These are phyloP conservation scores for Pseudomyrmex cubaensis DNA, from an alignment of 1,140 invertebrate genomes.

Conservation along the genomic window DNA sequence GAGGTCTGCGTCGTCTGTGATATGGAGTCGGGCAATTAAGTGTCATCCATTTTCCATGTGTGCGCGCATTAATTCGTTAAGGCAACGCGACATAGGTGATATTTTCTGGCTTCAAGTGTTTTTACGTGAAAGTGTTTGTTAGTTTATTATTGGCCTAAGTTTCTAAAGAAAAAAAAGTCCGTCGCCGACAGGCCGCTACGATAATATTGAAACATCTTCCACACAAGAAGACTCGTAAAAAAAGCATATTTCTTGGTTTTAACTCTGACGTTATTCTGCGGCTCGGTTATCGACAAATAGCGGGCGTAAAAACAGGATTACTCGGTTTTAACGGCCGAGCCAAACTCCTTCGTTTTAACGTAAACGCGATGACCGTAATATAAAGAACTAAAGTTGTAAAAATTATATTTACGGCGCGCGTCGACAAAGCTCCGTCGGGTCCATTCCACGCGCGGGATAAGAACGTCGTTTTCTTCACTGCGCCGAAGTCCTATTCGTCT, in stretches of 20 bases:
- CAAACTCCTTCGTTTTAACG: not conserved
- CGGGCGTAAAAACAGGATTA: conserved; percentile 39
- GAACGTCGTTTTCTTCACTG: not conserved
- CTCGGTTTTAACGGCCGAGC: conserved; percentile 39
- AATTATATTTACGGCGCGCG: conserved; percentile 49
- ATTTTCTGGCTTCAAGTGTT: not conserved
- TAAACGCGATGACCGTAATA: conserved; percentile 35
- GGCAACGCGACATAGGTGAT: not conserved
- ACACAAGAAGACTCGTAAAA: conserved; percentile 24
- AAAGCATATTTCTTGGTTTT: conserved; percentile 39
- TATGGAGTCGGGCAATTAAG: conserved; percentile 45
- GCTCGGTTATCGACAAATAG: conserved; percentile 32
- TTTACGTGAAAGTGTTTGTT: not conserved
- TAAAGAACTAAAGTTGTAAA: conserved; percentile 52
- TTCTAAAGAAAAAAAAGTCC: not conserved
- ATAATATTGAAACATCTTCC: not conserved
- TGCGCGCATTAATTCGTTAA: not conserved
- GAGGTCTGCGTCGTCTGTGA: not conserved
- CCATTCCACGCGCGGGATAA: not conserved
- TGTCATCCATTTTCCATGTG: conserved; percentile 23
- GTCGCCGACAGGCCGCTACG: not conserved
- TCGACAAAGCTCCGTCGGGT: conserved; percentile 35
- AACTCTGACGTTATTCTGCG: conserved; percentile 2
- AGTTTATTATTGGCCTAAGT: not conserved
- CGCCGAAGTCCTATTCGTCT: conserved; percentile 28